phyloP scores from a whole-genome alignment of 2,113 vertebrate genomes.

The Epinephelus lanceolatus region DNA sequence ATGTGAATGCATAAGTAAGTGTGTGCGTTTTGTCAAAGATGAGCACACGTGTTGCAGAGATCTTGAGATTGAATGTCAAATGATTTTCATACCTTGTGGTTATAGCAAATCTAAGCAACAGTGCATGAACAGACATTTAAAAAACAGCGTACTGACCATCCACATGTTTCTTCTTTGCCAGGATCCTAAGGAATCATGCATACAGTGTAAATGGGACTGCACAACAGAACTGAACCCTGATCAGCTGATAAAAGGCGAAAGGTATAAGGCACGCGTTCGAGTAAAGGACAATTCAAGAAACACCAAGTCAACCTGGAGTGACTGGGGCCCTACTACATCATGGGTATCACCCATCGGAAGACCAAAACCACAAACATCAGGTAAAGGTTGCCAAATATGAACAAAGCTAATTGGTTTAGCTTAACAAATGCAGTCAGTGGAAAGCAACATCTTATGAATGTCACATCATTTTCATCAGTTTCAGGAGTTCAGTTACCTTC shows the following conservation, averaged over 20 bases:
- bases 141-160: background rate
- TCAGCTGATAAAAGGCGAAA: background rate
- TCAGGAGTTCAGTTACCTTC: background rate
- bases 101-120: background rate
- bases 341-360: conserved; percentile 53
- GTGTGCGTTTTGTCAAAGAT: background rate
- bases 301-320: conserved; percentile 44
- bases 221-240: background rate
- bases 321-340: conserved; percentile 68
- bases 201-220: accelerated
- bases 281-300: accelerated
- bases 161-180: background rate
- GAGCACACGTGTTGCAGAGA: background rate
- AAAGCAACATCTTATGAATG: background rate
- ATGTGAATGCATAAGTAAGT: background rate
- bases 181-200: background rate
- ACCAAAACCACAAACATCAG: background rate
- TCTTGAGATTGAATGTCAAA: background rate
- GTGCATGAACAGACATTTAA: background rate
- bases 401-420: background rate
- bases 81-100: background rate
- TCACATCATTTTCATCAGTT: background rate
- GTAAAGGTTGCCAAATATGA: conserved; percentile 1
- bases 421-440: background rate
- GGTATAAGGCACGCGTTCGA: conserved; percentile 48